Evolutionary conservation across 2,888 invertebrate genomes (phyloP), one percentile per base, ranked within the genome.

Genomic region (Strigamia transsilvanica): DNA sequence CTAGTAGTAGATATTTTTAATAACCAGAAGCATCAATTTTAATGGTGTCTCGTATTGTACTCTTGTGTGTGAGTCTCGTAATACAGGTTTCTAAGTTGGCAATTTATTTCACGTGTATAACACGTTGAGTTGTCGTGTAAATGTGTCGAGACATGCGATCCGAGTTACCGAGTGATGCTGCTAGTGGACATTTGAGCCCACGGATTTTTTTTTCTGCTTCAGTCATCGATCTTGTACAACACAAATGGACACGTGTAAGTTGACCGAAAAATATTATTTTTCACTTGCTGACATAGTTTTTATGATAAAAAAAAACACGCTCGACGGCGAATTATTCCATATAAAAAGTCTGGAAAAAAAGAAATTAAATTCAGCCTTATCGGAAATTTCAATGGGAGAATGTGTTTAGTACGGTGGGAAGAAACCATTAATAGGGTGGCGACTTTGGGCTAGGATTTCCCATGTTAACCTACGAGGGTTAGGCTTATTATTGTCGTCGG

Each of bases 71-170:
- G 15, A 66, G 66, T 23, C 66, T 66, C 23, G 66, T 66, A 66
- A 66, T 12, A 66, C 66, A 66, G 66, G 66, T 66, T 66, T 66
- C 21, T 12, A 27, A 27, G 27, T 27, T 66, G 23, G 66, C 23
- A 66, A 32, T 66, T 66, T 66, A 66, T 66, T 66, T 23, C 66
- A 66, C 66, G 66, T 66, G 66, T 66, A 66, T 27, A 27, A 66
- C 66, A 66, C 66, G 66, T 23, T 27, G 13, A n/a, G 27, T 66
- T 23, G 66, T 66, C 66, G 66, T n/a, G 51, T 15, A 42, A 51
- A 51, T 18, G 51, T 51, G 51, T 66, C 32, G 32, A 66, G 66
- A 66, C 66, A 27, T 23, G 12, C 27, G 66, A 66, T 66, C 66
- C 66, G 32, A 66, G 27, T 66, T 51, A 34, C 34, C 34, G 34